Percentiles rank a stretch among this genome's conserved stretches.
Evolutionary conservation across 1,140 invertebrate genomes (phyloP).

Genomic region (Brachionus manjavacas): DNA sequence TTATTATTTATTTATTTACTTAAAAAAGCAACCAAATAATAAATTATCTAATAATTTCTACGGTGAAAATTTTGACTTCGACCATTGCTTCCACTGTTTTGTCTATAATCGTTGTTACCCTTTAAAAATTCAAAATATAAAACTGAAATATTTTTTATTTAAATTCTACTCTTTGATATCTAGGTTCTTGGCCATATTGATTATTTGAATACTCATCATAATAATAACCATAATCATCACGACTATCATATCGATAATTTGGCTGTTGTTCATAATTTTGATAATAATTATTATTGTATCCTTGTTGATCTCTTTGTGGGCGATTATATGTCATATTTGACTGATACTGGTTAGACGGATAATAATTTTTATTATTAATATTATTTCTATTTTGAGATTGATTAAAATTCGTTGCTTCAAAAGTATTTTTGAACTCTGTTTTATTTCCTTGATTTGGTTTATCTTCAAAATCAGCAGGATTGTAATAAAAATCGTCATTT

Average conservation of each 20-base stretch:
- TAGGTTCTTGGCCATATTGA: neutral
- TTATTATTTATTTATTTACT: too few species aligned
- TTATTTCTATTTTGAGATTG: neutral
- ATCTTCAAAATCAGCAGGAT: conserved; percentile 25
- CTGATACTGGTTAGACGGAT: neutral
- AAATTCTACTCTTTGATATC: conserved; percentile 15
- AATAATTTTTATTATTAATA: neutral
- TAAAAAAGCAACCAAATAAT: neutral
- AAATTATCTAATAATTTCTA: neutral
- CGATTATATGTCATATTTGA: neutral
- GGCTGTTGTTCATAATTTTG: neutral
- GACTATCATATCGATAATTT: neutral
- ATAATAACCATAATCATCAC: conserved; percentile 1
- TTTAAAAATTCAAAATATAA: neutral
- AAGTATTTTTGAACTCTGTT: neutral
- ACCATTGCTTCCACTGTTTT: neutral
- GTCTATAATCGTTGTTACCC: neutral
- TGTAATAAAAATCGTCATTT: conserved; percentile 1
- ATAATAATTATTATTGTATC: neutral
- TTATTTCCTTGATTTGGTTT: neutral
- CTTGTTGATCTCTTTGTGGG: neutral
- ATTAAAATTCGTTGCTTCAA: neutral
- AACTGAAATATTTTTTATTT: neutral
- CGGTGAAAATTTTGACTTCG: neutral
- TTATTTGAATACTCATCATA: neutral